phyloP scores from a whole-genome alignment of 2,888 invertebrate genomes.

The Caradrina clavipalpis region DNA sequence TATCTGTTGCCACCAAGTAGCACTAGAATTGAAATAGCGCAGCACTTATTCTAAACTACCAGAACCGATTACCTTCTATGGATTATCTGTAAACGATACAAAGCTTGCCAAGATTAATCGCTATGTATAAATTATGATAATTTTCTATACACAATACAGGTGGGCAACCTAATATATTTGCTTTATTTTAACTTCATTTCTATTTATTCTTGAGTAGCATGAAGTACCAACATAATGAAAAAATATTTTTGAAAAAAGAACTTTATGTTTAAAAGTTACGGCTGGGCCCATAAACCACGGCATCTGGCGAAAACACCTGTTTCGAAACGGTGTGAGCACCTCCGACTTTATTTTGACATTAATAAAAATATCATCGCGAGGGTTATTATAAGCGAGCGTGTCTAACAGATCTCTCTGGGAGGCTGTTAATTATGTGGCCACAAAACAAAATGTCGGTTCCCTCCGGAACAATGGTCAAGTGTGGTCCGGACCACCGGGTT shows the following conservation, averaged over 20 bases:
- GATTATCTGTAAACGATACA: conserved; percentile 44
- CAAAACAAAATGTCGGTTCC: conserved; percentile 86
- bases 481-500: conserved; percentile 86
- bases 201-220: background rate
- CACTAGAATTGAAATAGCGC: conserved; percentile 7
- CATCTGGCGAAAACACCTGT: conserved; percentile 47
- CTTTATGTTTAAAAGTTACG: conserved; percentile 5
- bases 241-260: conserved; percentile 11
- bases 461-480: conserved; percentile 86
- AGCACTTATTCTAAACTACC: conserved; percentile 27
- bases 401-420: conserved; percentile 89
- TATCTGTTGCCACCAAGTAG: background rate
- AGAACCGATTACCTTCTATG: conserved; percentile 41
- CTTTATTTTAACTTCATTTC: conserved; percentile 15
- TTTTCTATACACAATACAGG: conserved; percentile 28
- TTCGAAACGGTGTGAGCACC: conserved; percentile 78
- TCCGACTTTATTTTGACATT: conserved; percentile 89
- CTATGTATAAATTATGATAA: conserved; percentile 48
- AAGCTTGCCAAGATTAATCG: conserved; percentile 43
- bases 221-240: background rate
- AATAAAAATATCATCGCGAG: conserved; percentile 90
- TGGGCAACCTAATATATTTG: conserved; percentile 8
- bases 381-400: conserved; percentile 90
- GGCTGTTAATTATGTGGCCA: conserved; percentile 90
- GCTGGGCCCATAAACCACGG: conserved; percentile 8